Percentiles rank a stretch among this genome's conserved stretches.
Conservation (phyloP, 1,140 invertebrate species). For the Agraylea sexmaculata region DNA sequence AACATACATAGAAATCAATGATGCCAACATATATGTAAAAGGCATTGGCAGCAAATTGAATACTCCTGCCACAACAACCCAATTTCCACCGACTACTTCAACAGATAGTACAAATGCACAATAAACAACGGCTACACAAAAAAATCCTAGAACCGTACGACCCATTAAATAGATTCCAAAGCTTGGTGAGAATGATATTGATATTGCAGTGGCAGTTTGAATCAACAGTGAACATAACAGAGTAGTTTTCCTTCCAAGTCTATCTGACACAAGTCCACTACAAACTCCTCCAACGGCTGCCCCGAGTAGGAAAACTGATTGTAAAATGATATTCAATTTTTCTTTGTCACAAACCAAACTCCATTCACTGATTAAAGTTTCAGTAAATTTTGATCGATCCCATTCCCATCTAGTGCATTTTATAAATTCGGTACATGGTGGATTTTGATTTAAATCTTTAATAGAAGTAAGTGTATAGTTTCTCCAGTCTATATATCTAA, state of each 20-base stretch:
- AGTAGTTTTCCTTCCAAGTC: conserved; percentile 63
- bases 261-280: conserved; percentile 57
- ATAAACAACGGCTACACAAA: conserved; percentile 60
- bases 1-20: conserved; percentile 55
- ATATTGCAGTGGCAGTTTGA: conserved; percentile 49
- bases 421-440: conserved; percentile 11
- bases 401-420: conserved; percentile 56
- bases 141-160: conserved; percentile 50
- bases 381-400: conserved; percentile 45
- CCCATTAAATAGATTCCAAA: conserved; percentile 52
- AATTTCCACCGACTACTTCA: conserved; percentile 60
- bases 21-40: conserved; percentile 58
- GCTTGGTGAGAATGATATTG: conserved; percentile 49
- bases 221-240: conserved; percentile 55
- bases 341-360: conserved; percentile 51
- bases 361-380: conserved; percentile 54
- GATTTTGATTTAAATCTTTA: conserved; percentile 10
- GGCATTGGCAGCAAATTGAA: conserved; percentile 61
- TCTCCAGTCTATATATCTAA: conserved; percentile 27
- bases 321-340: conserved; percentile 48
- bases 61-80: conserved; percentile 59
- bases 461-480: conserved; percentile 20
- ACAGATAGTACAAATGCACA: conserved; percentile 59
- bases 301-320: conserved; percentile 56
- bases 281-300: conserved; percentile 56